Percentiles rank a stretch among this genome's conserved stretches.
Evolutionary conservation across 2,113 vertebrate species (phyloP).

Genomic region (Oreochromis spilurus): DNA sequence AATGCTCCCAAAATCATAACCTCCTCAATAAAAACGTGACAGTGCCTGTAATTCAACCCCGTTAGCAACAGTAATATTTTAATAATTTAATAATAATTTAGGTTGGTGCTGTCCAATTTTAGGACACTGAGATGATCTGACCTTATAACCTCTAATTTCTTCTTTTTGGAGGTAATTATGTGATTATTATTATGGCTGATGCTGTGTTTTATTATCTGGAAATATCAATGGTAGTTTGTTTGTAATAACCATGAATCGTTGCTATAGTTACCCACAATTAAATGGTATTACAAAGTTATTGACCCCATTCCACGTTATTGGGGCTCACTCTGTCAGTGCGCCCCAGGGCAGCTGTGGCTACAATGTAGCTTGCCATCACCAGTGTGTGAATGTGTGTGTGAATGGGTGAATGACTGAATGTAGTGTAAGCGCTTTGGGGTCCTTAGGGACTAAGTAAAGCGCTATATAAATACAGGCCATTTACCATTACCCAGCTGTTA

Average conservation of each 20-base stretch:
- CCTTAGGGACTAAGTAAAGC: no score
- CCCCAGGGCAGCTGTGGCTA: no score
- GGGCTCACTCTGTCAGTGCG: no score
- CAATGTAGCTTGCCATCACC: no score
- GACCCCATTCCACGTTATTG: neutral
- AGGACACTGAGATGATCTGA: neutral
- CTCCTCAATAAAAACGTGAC: neutral
- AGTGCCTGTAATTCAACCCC: neutral
- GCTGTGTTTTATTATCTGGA: neutral
- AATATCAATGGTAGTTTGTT: neutral
- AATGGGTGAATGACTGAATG: no score
- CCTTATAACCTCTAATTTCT: neutral
- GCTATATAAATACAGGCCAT: no score
- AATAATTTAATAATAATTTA: neutral
- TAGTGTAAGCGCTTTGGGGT: no score
- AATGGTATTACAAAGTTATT: neutral
- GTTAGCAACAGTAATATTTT: neutral
- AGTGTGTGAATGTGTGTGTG: no score
- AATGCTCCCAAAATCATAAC: neutral
- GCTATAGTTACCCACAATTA: neutral
- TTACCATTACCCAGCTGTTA: neutral
- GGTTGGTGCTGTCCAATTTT: neutral
- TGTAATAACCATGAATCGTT: neutral
- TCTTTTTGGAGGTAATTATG: neutral
- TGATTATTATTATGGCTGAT: neutral